Evolutionary conservation across 2,888 invertebrate genomes (phyloP).

Genomic region (Nycteola revayana): DNA sequence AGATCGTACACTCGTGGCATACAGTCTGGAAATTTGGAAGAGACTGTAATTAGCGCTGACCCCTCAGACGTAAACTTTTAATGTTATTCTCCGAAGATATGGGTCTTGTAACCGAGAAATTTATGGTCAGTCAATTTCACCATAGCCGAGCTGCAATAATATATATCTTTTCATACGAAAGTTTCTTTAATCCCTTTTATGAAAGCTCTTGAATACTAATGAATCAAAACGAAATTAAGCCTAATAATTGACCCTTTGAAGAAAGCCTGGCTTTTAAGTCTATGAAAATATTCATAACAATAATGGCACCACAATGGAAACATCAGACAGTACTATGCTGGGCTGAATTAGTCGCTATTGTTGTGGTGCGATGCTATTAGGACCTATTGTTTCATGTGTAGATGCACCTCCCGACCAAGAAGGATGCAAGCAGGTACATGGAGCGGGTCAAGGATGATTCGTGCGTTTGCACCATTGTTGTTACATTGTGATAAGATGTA

Average conservation of each 20-base stretch:
- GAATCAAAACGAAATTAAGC: constrained; percentile 29
- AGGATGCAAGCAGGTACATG: constrained; percentile 48
- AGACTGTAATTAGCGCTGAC: constrained; percentile 29
- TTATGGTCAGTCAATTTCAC: constrained; percentile 14
- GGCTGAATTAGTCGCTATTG: constrained; percentile 49
- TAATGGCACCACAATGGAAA: constrained; percentile 26
- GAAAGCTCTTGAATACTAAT: constrained; percentile 14
- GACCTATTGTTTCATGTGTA: constrained; percentile 46
- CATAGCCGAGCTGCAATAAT: constrained; percentile 3
- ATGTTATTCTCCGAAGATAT: constrained; percentile 21
- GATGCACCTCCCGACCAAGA: constrained; percentile 33
- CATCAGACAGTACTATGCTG: constrained; percentile 33
- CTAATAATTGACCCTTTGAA: constrained; percentile 15
- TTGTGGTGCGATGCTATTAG: constrained; percentile 44
- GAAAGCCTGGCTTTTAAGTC: constrained; percentile 32
- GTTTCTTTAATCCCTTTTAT: constrained; percentile 3
- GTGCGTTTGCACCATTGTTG: constrained; percentile 28
- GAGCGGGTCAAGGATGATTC: constrained; percentile 51
- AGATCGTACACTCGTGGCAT: constrained; percentile 39
- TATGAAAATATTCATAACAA: constrained; percentile 27
- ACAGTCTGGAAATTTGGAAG: constrained; percentile 33
- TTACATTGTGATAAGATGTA: constrained; percentile 5
- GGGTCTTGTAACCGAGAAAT: constrained; percentile 11
- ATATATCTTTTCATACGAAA: constrained; percentile 2
- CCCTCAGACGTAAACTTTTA: constrained; percentile 18